Conservation (phyloP, 2,888 invertebrate genomes). For the Myathropa florea region DNA sequence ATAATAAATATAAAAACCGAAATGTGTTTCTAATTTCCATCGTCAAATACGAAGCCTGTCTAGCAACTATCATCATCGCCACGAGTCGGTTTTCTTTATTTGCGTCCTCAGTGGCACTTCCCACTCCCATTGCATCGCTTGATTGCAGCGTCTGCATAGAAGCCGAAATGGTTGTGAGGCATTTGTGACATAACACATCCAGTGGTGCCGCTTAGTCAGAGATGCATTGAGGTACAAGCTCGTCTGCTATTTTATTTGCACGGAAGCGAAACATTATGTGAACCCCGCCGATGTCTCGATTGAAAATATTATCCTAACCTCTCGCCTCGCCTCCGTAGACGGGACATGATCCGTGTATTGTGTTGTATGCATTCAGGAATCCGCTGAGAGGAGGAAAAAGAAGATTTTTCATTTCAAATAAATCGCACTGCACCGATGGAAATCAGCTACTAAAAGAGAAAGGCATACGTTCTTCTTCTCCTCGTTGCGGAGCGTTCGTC, state of each 20-base stretch:
- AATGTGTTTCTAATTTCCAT: slow-evolving; percentile 42
- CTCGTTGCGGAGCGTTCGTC: slow-evolving; percentile 30
- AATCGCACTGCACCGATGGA: slow-evolving; percentile 51
- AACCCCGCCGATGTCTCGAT: slow-evolving; percentile 41
- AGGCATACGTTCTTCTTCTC: slow-evolving; percentile 44
- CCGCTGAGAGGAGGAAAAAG: slow-evolving; percentile 6
- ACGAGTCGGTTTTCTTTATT: slow-evolving; percentile 9
- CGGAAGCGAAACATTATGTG: slow-evolving; percentile 60
- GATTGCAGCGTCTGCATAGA: slow-evolving; percentile 8
- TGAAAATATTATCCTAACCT: slow-evolving; percentile 23
- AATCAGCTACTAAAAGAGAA: slow-evolving; percentile 62
- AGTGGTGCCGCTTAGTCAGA: slow-evolving; percentile 21
- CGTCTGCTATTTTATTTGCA: slow-evolving; percentile 65
- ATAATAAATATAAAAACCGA: slow-evolving; percentile 15
- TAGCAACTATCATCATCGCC: slow-evolving; percentile 35
- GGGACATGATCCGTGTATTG: slow-evolving; percentile 17
- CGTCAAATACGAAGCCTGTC: background rate
- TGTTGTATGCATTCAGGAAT: slow-evolving; percentile 44
- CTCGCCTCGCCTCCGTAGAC: background rate
- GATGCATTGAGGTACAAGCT: slow-evolving; percentile 52
- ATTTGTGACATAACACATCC: slow-evolving; percentile 52
- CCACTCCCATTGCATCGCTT: slow-evolving; percentile 26
- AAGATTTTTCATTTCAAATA: slow-evolving; percentile 61
- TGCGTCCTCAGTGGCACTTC: slow-evolving; percentile 19
- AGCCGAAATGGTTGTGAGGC: background rate